A percentile compares a stretch with the other conserved stretches of the same genome.
phyloP scores from a whole-genome alignment of 2,797 vertebrate genomes.

The Nannoperca australis region DNA sequence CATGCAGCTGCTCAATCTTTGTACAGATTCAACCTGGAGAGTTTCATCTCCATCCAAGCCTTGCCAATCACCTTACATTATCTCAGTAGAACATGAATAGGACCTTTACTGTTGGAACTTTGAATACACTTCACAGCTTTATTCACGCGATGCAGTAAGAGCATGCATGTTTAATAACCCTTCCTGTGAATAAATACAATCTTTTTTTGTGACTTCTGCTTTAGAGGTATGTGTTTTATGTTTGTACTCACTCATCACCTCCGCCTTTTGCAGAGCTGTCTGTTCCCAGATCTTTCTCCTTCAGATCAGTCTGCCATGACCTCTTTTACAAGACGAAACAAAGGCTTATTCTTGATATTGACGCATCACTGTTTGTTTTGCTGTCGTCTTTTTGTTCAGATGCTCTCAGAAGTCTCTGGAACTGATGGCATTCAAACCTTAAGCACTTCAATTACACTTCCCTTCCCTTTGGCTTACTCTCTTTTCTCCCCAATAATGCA shows the following conservation, averaged over 20 bases:
- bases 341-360: constrained; percentile 41
- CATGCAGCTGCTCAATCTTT: background rate
- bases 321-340: constrained; percentile 40
- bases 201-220: constrained; percentile 21
- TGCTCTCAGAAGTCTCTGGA: constrained; percentile 17
- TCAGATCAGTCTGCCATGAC: constrained; percentile 23
- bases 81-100: background rate
- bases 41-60: background rate
- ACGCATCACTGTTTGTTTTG: constrained; percentile 56
- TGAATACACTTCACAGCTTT: background rate
- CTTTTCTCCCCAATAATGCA: constrained; percentile 49
- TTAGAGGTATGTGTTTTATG: constrained; percentile 18
- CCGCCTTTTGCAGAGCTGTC: constrained; percentile 15
- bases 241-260: constrained; percentile 45
- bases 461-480: constrained; percentile 52
- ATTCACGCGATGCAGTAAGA: background rate
- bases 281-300: constrained; percentile 32
- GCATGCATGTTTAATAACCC: constrained; percentile 15
- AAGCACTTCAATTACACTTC: constrained; percentile 66
- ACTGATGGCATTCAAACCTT: constrained; percentile 51
- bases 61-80: background rate
- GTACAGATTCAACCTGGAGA: background rate
- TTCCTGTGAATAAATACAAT: constrained; percentile 18
- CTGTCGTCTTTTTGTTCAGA: constrained; percentile 48
- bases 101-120: constrained; percentile 6